Conservation (phyloP, 2,797 vertebrate genomes). For the Anguilla megastoma region DNA sequence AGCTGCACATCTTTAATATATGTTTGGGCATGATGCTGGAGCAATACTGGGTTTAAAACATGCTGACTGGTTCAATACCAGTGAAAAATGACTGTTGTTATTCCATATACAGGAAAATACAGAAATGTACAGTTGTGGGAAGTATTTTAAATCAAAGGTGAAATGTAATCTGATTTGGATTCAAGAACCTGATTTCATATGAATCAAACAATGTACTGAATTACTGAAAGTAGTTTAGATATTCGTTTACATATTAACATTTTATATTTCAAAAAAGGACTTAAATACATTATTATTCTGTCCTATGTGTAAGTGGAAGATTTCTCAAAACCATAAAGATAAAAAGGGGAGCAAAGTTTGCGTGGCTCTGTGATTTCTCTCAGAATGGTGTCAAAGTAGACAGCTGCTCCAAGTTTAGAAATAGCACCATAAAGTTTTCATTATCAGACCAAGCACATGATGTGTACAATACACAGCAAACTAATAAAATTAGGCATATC, state of each 20-base stretch:
- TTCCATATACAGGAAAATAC: neutral
- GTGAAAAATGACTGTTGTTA: neutral
- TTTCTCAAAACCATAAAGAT: slow-evolving; percentile 58
- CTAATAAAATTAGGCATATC: slow-evolving; percentile 30
- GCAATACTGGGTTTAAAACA: neutral
- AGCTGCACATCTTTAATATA: neutral
- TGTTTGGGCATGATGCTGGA: neutral
- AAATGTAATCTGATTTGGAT: neutral
- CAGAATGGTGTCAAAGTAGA: slow-evolving; percentile 22
- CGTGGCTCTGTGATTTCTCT: slow-evolving; percentile 28
- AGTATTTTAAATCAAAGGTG: neutral
- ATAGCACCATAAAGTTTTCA: slow-evolving; percentile 49
- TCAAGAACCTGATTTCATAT: slow-evolving; percentile 1
- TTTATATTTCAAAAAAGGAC: neutral
- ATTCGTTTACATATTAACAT: neutral
- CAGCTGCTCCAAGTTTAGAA: slow-evolving; percentile 31
- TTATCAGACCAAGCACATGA: slow-evolving; percentile 42
- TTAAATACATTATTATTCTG: too few relatives aligned
- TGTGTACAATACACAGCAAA: slow-evolving; percentile 9
- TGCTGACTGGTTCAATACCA: neutral
- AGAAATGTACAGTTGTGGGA: neutral
- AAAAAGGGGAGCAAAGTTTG: slow-evolving; percentile 56
- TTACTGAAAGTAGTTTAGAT: neutral
- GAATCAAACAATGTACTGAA: neutral
- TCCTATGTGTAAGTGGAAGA: slow-evolving; percentile 32